Evolutionary conservation across 1,140 invertebrate genomes (phyloP), one percentile per base, ranked within the genome.

Genomic region (Lordiphosa clarofinis): DNA sequence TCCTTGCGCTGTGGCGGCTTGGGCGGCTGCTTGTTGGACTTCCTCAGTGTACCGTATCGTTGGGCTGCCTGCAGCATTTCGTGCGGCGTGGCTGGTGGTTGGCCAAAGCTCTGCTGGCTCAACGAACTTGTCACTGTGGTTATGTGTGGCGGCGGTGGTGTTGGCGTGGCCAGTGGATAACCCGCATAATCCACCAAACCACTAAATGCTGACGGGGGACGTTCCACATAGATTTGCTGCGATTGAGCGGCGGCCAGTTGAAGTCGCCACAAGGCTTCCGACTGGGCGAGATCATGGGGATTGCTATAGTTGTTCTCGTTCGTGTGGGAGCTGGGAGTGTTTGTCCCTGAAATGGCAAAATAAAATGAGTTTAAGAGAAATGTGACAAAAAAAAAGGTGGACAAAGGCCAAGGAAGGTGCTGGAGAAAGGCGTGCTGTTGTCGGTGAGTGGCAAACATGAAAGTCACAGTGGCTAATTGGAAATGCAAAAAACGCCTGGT

Each of bases 201-300:
- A 43, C 79, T 86, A 42, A 87, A 87, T 4, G 86, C 86, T 39
- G 86, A 78, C 5, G 84, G 84, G 46, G 86, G 81, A 37, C 86
- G 81, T 28, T 88, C 86, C 40, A 88, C 82, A 38, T 88, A 88
- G 44, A 88, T 88, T 54, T 86, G 87, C 49, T 91, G 89, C 31
- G 91, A 90, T 33, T 91, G 91, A 1, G 91, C 91, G 10, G 93
- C 93, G 0, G 93, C 93, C 90, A 94, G 93, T 89, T 96, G 96
- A 91, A 96, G 94, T 87, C 96, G 95, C 96, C 96, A 97, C 71
- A 97, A 90, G 6, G 96, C 96, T 88, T 97, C 96, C 88, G 24
- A 28, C 6, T 97, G 96, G 11, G 79, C 84, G 94, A 7, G 95
- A 89, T 96, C 96, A 89, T 96, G 95, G 40, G 95, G 95, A 87